These are phyloP conservation scores for Ecdyonurus torrentis DNA, from an alignment of 2,888 invertebrate species.

Conservation along the genomic window DNA sequence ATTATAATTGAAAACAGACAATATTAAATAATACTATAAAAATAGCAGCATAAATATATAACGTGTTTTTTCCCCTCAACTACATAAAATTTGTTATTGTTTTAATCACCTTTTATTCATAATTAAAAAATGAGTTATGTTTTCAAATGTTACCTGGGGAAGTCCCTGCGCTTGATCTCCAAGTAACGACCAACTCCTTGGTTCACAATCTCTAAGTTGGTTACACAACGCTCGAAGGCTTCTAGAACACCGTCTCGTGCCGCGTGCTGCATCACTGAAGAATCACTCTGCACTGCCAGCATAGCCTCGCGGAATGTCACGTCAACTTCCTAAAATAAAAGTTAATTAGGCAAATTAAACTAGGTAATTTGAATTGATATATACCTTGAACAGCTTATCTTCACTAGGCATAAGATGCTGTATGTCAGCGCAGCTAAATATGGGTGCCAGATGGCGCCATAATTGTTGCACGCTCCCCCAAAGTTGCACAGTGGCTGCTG, in stretches of 20 bases:
- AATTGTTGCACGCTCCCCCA: constrained; percentile 76
- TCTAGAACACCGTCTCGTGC: constrained; percentile 50
- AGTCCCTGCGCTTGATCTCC: constrained; percentile 27
- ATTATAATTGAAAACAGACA: too few species aligned
- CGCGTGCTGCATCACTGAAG: constrained; percentile 45
- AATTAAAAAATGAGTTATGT: too few species aligned
- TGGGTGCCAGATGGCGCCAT: constrained; percentile 73
- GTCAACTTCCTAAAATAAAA: constrained; percentile 38
- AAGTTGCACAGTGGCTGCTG: constrained; percentile 57
- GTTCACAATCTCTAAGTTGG: constrained; percentile 59
- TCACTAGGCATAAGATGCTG: constrained; percentile 75
- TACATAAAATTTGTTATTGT: too few species aligned
- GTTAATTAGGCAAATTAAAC: neutral
- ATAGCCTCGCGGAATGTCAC: constrained; percentile 48
- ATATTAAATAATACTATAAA: too few species aligned
- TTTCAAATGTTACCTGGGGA: constrained; percentile 20
- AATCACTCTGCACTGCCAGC: constrained; percentile 41
- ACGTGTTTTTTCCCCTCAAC: too few species aligned
- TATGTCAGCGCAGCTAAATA: constrained; percentile 76
- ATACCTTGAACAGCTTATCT: constrained; percentile 44
- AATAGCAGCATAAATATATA: too few species aligned
- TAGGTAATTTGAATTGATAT: neutral
- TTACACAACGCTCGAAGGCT: constrained; percentile 47
- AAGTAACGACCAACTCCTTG: constrained; percentile 68
- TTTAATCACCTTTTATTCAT: too few species aligned